Base-by-base conservation (phyloP, 2,797 vertebrate genomes). In the Yasuhikotakia modesta region DNA sequence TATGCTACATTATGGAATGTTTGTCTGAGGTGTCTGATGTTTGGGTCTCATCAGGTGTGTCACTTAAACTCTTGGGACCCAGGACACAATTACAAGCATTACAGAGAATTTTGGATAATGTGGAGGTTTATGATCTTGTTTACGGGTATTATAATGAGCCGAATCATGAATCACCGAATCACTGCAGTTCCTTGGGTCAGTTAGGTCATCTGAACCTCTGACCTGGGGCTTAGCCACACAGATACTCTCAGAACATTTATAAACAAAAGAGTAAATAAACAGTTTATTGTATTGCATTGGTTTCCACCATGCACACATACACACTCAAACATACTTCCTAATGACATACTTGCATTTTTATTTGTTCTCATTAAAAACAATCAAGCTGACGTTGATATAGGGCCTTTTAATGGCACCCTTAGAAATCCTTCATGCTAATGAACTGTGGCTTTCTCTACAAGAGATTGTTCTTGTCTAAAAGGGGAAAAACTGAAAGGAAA, bases 341-440 rank as follows among this genome's bases (percentile, higher is more conserved):
- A 77, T 32, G 76, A 81, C 65, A 39, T 35, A 46, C 79, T 81
- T 91, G 87, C 87, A 91, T 93, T 92, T 92, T 92, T 91, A 92
- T 92, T 89, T 86, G 78, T 77, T 79, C 86, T 92, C 86, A 88
- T 92, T 91, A 92, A 91, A 91, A 86, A 86, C 88, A 91, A 92
- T 93, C 90, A 91, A 86, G 70, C 74, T 91, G 90, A 84, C 91
- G 86, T 85, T 90, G 91, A 91, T 90, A 79, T 89, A 91, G 83
- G 78, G 84, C 79, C 83, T 85, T 88, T 91, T 89, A 92, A 90
- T 87, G 70, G 84, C 83, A 82, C 85, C 86, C 88, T 89, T 88
- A 89, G 85, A 88, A 86, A 90, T 87, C 85, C 52, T 85, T 90
- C 88, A 91, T 79, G 74, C 81, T 91, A 89, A 92, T 91, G 87